Conservation (phyloP, 2,113 vertebrate genomes). For the Octodon degus region DNA sequence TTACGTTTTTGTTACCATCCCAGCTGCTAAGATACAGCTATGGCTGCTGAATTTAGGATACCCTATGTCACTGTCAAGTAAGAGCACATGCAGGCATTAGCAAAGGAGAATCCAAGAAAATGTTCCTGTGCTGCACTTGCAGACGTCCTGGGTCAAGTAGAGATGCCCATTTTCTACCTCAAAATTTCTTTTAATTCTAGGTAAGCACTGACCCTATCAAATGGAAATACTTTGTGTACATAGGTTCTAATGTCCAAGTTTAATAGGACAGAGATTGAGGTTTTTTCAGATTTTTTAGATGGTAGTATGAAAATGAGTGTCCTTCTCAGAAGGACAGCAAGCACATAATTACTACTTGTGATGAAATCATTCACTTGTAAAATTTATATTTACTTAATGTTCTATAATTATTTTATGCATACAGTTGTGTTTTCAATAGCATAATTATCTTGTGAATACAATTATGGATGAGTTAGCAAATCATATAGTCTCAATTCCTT, state of each 20-base stretch:
- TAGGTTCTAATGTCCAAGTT: slow-evolving; percentile 1
- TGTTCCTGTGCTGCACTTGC: neutral
- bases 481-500: neutral
- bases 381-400: slow-evolving; percentile 26
- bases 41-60: neutral
- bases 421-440: slow-evolving; percentile 28
- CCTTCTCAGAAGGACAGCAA: neutral
- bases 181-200: slow-evolving; percentile 25
- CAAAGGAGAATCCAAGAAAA: neutral
- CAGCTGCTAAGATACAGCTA: neutral
- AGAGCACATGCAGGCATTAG: neutral
- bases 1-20: neutral
- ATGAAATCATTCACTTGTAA: neutral
- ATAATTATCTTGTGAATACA: neutral
- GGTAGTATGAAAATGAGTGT: neutral
- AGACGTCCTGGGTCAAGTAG: neutral
- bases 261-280: neutral
- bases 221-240: neutral
- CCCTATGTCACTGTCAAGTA: neutral
- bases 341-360: neutral
- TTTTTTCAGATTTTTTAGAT: neutral
- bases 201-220: neutral
- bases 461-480: neutral
- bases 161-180: slow-evolving; percentile 47
- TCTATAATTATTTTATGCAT: slow-evolving; percentile 25